These are phyloP conservation scores for Pseudomyrmex dendroicus DNA, from an alignment of 1,140 invertebrate species.

Conservation along the genomic window DNA sequence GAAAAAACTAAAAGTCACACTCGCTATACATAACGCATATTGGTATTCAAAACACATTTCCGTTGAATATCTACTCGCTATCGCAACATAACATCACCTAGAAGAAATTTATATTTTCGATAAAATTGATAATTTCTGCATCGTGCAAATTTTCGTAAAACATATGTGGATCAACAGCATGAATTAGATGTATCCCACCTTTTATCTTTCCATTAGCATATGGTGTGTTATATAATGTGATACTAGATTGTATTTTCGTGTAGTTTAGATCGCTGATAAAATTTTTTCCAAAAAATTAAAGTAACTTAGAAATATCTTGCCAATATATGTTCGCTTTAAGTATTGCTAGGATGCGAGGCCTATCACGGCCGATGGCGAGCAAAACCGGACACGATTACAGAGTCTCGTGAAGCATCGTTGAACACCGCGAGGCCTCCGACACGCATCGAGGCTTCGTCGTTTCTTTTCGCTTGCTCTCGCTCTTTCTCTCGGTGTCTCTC, in stretches of 20 bases:
- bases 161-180: too few relatives aligned
- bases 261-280: background rate
- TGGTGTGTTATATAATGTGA: too few relatives aligned
- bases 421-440: conserved; percentile 83
- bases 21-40: too few relatives aligned
- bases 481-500: background rate
- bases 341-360: conserved; percentile 4
- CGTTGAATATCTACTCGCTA: too few relatives aligned
- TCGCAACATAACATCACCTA: too few relatives aligned
- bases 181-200: too few relatives aligned
- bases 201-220: too few relatives aligned
- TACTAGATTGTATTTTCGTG: background rate
- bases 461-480: conserved; percentile 34
- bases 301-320: conserved; percentile 1
- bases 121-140: too few relatives aligned
- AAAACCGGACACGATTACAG: conserved; percentile 84
- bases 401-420: conserved; percentile 84
- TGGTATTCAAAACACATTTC: too few relatives aligned
- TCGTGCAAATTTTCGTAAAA: too few relatives aligned
- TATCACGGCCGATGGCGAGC: conserved; percentile 62
- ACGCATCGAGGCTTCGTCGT: conserved; percentile 82
- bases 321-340: background rate
- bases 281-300: background rate
- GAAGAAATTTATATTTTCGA: too few relatives aligned
- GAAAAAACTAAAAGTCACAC: too few relatives aligned